These are phyloP conservation scores for Heliconius erato DNA, from an alignment of 2,888 invertebrate species.

Conservation along the genomic window DNA sequence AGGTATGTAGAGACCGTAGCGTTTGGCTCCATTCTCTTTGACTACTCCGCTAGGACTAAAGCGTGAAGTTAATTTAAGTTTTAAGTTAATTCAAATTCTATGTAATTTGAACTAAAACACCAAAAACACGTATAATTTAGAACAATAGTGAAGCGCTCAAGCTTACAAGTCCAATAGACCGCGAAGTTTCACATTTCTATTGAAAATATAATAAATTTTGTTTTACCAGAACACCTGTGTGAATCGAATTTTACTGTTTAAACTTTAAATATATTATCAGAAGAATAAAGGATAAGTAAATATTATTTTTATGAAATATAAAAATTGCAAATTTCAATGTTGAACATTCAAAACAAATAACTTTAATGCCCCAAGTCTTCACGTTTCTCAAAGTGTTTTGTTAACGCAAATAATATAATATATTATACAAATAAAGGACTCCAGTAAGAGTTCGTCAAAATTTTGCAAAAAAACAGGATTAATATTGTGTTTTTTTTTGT, in stretches of 20 bases:
- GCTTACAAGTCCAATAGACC: background rate
- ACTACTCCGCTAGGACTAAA: too few species aligned
- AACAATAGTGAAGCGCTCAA: background rate
- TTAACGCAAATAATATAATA: conserved; percentile 21
- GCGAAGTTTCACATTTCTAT: conserved; percentile 12
- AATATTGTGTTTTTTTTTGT: background rate
- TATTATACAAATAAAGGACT: conserved; percentile 5
- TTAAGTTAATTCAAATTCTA: background rate
- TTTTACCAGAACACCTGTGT: background rate
- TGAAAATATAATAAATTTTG: background rate
- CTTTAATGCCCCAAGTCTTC: conserved; percentile 10
- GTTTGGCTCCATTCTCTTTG: too few species aligned
- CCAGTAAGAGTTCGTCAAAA: background rate
- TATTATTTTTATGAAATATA: background rate
- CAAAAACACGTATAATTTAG: background rate
- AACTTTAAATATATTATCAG: background rate
- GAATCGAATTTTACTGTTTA: conserved; percentile 1
- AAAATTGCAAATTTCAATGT: conserved; percentile 14
- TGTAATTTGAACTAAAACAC: background rate
- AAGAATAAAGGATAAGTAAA: background rate
- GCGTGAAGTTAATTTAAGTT: too few species aligned
- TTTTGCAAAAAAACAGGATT: background rate
- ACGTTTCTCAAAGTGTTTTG: conserved; percentile 5
- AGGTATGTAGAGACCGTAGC: too few species aligned
- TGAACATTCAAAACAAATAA: conserved; percentile 17